Conservation (phyloP, 2,888 invertebrate species). For the Leptopilina drosophilae region DNA sequence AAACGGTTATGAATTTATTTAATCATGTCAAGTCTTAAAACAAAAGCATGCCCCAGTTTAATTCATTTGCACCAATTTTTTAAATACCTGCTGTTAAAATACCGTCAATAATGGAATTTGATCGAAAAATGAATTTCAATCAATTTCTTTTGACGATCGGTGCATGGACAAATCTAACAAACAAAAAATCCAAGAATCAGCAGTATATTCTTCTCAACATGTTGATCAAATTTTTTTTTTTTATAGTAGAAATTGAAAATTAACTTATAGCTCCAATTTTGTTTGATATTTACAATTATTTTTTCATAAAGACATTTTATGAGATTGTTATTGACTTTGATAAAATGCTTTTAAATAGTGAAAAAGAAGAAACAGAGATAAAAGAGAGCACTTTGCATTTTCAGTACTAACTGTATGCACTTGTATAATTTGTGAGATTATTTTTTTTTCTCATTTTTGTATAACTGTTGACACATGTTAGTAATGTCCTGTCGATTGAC, state of each 20-base stretch:
- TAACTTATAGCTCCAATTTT: not conserved
- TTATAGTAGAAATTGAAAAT: slow-evolving; percentile 49
- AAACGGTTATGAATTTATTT: slow-evolving; percentile 61
- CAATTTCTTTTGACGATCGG: not conserved
- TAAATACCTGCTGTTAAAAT: slow-evolving; percentile 43
- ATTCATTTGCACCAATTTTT: slow-evolving; percentile 8
- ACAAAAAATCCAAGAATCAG: not conserved
- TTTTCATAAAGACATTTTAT: slow-evolving; percentile 25
- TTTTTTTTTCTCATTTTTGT: not conserved
- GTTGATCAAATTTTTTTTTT: slow-evolving; percentile 45
- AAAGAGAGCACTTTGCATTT: slow-evolving; percentile 67
- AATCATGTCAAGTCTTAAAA: slow-evolving; percentile 13
- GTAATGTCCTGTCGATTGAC: slow-evolving; percentile 21
- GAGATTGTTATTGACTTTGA: slow-evolving; percentile 38
- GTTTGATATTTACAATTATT: slow-evolving; percentile 15
- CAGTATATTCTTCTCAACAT: not conserved
- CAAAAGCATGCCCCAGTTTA: not conserved
- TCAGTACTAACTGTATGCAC: slow-evolving; percentile 56
- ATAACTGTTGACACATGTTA: slow-evolving; percentile 27
- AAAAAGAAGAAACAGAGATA: not conserved
- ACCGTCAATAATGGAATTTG: slow-evolving; percentile 44
- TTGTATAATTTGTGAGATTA: slow-evolving; percentile 37
- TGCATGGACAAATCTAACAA: slow-evolving; percentile 10
- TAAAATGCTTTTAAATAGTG: not conserved
- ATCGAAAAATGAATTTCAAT: slow-evolving; percentile 25